Conservation (phyloP, 2,113 vertebrate genomes). For the Hemiscyllium ocellatum region DNA sequence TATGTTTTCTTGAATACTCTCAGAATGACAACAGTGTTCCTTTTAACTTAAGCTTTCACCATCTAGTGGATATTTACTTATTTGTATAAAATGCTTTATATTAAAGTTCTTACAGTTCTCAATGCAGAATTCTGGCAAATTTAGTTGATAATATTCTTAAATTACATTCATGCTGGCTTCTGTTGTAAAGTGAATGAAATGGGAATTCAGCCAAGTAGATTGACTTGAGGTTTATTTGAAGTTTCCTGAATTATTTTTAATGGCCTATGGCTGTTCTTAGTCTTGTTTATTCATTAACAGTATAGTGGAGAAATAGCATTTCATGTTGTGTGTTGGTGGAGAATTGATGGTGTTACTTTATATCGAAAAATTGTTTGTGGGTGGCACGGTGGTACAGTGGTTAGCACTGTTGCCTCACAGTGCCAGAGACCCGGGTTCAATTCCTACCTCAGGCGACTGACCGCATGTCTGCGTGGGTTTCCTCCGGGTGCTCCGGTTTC, state of each 20-base stretch:
- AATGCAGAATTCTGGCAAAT: not conserved
- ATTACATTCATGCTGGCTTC: not conserved
- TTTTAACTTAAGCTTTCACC: not conserved
- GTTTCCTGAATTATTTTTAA: not conserved
- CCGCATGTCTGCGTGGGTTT: no score
- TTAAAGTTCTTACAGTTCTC: not conserved
- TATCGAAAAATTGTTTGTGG: not conserved
- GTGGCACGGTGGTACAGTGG: no score
- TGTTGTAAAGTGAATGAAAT: not conserved
- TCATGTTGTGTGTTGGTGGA: not conserved
- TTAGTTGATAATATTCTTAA: not conserved
- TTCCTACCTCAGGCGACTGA: no score
- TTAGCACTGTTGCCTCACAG: no score
- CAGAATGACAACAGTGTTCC: not conserved
- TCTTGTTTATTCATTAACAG: not conserved
- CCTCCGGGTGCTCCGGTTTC: no score
- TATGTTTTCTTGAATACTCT: not conserved
- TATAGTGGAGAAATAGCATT: not conserved
- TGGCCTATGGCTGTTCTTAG: not conserved
- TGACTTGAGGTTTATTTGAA: not conserved
- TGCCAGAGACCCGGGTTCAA: no score
- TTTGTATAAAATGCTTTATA: not conserved
- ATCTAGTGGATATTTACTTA: not conserved
- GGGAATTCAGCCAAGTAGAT: not conserved
- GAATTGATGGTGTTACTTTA: not conserved